Evolutionary conservation across 2,797 vertebrate genomes (phyloP).

Genomic region (Ambastaia sidthimunki): DNA sequence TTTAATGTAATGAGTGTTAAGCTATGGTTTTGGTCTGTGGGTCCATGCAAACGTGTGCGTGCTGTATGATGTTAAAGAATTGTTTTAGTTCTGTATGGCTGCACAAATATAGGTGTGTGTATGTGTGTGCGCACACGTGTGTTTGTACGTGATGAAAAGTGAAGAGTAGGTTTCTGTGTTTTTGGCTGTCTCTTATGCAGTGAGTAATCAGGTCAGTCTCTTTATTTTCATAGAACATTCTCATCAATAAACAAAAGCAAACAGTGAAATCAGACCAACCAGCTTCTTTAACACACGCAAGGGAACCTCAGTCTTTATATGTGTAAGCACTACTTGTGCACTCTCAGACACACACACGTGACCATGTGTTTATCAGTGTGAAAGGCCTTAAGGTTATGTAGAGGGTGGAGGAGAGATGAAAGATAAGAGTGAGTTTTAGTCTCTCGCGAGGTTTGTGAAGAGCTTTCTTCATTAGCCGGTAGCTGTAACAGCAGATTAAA

Average conservation of each 20-base stretch:
- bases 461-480: neutral
- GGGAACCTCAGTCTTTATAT: neutral
- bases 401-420: neutral
- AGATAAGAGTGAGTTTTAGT: slow-evolving; percentile 15
- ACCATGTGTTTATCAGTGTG: neutral
- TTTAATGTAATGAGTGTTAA: slow-evolving; percentile 6
- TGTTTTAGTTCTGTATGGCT: no score
- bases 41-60: neutral
- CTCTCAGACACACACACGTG: slow-evolving; percentile 10
- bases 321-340: neutral
- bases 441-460: neutral
- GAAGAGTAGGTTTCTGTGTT: slow-evolving; percentile 3
- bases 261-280: slow-evolving; percentile 23
- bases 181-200: slow-evolving; percentile 18
- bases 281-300: neutral
- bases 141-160: neutral
- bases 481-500: neutral
- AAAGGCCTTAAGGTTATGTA: neutral
- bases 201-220: slow-evolving; percentile 57
- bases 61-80: no score
- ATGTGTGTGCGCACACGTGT: neutral
- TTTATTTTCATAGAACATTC: slow-evolving; percentile 63
- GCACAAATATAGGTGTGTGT: neutral
- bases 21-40: neutral
- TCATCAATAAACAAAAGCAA: slow-evolving; percentile 72